Conservation (phyloP, 2,888 invertebrate genomes). For the Heterodera filipjevi region DNA sequence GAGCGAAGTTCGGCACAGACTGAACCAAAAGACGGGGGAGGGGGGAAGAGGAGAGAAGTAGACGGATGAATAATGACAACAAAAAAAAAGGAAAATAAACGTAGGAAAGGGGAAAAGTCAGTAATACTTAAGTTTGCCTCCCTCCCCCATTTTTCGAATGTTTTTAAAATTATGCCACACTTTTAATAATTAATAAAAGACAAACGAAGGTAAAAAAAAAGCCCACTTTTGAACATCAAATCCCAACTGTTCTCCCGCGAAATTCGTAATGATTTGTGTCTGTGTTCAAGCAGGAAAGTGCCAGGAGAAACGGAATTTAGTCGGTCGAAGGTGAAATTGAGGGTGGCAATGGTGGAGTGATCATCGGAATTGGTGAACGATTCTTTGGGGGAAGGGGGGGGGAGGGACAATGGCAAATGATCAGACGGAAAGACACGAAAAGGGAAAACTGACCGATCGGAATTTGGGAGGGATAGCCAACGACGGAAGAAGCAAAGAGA, state of each 20-base stretch:
- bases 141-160: no score
- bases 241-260: conserved; percentile 47
- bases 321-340: conserved; percentile 40
- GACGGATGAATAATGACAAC: not conserved
- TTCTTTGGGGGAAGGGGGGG: conserved; percentile 30
- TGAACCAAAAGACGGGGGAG: conserved; percentile 15
- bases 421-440: no score
- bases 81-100: conserved; percentile 29
- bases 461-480: conserved; percentile 50
- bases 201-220: not conserved
- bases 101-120: not conserved
- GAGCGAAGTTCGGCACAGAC: conserved; percentile 61
- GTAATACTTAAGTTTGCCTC: no score
- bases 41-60: conserved; percentile 25
- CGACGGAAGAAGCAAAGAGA: not conserved
- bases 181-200: no score
- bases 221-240: conserved; percentile 43
- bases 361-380: conserved; percentile 60
- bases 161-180: not conserved
- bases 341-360: conserved; percentile 45
- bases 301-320: conserved; percentile 43
- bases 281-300: conserved; percentile 43
- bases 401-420: no score
- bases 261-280: conserved; percentile 43
- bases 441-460: conserved; percentile 47